Conservation (phyloP, 2,888 invertebrate species). For the Drosophila melanosoma region DNA sequence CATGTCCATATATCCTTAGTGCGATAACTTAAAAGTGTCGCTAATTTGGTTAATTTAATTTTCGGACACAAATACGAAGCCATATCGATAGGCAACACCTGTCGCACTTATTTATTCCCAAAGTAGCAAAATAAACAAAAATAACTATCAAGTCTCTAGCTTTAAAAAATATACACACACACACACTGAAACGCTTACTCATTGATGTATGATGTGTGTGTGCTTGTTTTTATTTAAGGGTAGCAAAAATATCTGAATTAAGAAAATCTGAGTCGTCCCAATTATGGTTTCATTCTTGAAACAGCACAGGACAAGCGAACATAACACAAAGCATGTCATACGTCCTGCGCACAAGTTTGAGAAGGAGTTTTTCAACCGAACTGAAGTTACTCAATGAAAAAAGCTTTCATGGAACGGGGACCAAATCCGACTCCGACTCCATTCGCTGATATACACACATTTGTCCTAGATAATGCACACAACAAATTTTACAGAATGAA, state of each 20-base stretch:
- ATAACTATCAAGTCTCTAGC: conserved; percentile 53
- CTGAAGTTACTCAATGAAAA: conserved; percentile 75
- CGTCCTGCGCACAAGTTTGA: conserved; percentile 75
- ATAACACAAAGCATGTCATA: conserved; percentile 50
- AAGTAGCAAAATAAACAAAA: conserved; percentile 40
- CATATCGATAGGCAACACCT: conserved; percentile 50
- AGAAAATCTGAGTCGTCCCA: conserved; percentile 20
- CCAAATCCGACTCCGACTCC: conserved; percentile 22
- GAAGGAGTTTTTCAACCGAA: conserved; percentile 58
- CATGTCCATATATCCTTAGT: conserved; percentile 48
- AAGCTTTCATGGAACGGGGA: conserved; percentile 55
- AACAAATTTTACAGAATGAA: conserved; percentile 73
- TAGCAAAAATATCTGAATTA: conserved; percentile 45
- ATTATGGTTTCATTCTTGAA: conserved; percentile 57
- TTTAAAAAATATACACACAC: conserved; percentile 60
- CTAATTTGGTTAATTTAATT: conserved; percentile 76
- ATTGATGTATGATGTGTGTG: conserved; percentile 36
- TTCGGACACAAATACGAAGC: conserved; percentile 58
- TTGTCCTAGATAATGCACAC: conserved; percentile 70
- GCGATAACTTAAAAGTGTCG: conserved; percentile 73
- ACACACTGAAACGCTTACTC: conserved; percentile 11
- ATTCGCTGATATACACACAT: conserved; percentile 46
- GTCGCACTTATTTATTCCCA: conserved; percentile 37
- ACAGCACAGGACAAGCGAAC: conserved; percentile 27
- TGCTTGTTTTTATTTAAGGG: conserved; percentile 36